A percentile compares a stretch with the other conserved stretches of the same genome.
Conservation (phyloP, 2,113 vertebrate species). For the Anseranas semipalmata region DNA sequence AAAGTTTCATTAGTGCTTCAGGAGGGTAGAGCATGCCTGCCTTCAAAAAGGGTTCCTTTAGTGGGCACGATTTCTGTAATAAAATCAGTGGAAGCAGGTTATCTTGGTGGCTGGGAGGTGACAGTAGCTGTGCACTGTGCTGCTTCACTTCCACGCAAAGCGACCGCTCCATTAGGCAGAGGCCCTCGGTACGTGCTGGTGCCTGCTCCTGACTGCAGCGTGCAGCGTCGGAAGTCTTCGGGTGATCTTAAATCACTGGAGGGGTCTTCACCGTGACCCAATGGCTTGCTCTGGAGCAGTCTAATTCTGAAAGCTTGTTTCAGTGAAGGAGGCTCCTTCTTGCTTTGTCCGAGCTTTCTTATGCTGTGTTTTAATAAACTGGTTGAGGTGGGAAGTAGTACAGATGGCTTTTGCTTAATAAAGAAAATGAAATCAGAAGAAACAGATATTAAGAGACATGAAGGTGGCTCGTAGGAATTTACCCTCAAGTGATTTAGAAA, state of each 20-base stretch:
- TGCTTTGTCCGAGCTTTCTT: background rate
- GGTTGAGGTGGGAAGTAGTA: background rate
- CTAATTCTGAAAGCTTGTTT: background rate
- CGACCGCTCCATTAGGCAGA: background rate
- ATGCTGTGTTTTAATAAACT: background rate
- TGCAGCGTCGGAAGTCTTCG: background rate
- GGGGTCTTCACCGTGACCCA: background rate
- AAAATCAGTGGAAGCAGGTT: background rate
- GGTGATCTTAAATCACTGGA: background rate
- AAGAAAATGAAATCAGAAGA: background rate
- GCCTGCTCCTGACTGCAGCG: background rate
- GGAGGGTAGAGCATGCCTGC: background rate
- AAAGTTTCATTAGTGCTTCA: background rate
- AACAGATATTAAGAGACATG: background rate
- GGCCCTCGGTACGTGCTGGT: background rate
- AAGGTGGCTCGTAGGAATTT: slow-evolving; percentile 17
- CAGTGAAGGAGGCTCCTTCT: background rate
- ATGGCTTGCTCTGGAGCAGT: background rate
- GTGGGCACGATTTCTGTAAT: background rate
- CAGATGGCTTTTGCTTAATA: background rate
- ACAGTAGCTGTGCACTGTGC: background rate
- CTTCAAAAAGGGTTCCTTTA: background rate
- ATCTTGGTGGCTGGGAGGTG: background rate
- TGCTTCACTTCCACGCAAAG: background rate
- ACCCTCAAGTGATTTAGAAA: slow-evolving; percentile 63